phyloP scores from a whole-genome alignment of 2,113 vertebrate genomes.

The Pangasianodon gigas region DNA sequence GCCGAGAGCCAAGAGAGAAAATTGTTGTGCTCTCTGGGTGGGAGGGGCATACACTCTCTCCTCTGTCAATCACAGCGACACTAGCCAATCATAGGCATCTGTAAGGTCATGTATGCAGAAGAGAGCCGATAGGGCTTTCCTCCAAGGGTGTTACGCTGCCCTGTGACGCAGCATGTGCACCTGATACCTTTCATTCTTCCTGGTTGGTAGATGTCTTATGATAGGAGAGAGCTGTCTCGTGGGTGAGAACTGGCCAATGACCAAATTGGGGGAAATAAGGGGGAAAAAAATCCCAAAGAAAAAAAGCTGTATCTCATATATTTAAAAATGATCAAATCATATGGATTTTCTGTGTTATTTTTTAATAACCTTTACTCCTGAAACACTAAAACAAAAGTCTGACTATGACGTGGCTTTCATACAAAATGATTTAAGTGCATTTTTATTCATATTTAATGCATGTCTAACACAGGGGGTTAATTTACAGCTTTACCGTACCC shows the following conservation, averaged over 20 bases:
- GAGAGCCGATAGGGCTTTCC: not conserved
- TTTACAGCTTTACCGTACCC: conserved; percentile 48
- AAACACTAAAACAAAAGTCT: not conserved
- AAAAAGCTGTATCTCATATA: too few relatives aligned
- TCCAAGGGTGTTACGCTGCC: not conserved
- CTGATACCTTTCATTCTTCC: too few relatives aligned
- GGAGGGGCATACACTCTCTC: not conserved
- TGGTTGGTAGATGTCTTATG: not conserved
- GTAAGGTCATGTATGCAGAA: not conserved
- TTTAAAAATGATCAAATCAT: too few relatives aligned
- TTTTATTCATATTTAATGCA: conserved; percentile 54
- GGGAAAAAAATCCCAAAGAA: too few relatives aligned
- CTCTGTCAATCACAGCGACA: not conserved
- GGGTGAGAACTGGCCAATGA: not conserved
- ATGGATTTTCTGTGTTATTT: too few relatives aligned
- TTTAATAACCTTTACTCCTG: not conserved
- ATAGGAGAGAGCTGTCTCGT: not conserved
- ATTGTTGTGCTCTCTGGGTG: not conserved
- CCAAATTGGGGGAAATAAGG: not conserved
- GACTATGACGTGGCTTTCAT: conserved; percentile 21
- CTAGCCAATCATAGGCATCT: not conserved
- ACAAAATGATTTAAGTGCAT: conserved; percentile 23
- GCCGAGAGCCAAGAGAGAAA: not conserved
- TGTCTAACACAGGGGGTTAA: conserved; percentile 23
- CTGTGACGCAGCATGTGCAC: not conserved